These are phyloP conservation scores for Scartelaos histophorus DNA, from an alignment of 2,113 vertebrate species.

Conservation along the genomic window DNA sequence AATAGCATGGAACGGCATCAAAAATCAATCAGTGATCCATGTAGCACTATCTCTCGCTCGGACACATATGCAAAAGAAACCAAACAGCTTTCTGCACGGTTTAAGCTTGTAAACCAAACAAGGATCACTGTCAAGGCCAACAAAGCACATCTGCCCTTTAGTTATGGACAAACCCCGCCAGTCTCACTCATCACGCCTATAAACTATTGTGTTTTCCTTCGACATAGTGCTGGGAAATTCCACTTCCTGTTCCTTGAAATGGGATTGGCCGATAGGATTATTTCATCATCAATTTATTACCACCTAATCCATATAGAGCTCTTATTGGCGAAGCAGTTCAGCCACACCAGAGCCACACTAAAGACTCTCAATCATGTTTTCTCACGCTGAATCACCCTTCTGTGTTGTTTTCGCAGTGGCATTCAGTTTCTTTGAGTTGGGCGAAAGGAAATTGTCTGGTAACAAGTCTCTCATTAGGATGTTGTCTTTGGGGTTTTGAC, in stretches of 20 bases:
- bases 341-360: slow-evolving; percentile 42
- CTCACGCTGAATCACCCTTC: slow-evolving; percentile 27
- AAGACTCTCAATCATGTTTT: slow-evolving; percentile 44
- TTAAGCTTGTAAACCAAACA: slow-evolving; percentile 43
- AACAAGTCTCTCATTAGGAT: slow-evolving; percentile 43
- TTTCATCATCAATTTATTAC: slow-evolving; percentile 66
- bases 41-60: not conserved
- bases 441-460: slow-evolving; percentile 16
- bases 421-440: slow-evolving; percentile 33
- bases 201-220: slow-evolving; percentile 56
- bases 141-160: slow-evolving; percentile 36
- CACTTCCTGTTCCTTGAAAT: slow-evolving; percentile 51
- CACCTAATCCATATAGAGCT: slow-evolving; percentile 62
- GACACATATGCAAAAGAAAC: not conserved
- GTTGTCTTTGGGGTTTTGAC: slow-evolving; percentile 45
- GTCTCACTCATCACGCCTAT: slow-evolving; percentile 46
- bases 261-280: slow-evolving; percentile 60
- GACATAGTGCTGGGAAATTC: slow-evolving; percentile 60
- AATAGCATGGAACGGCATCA: slow-evolving; percentile 6
- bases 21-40: slow-evolving; percentile 5
- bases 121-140: slow-evolving; percentile 26
- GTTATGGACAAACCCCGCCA: slow-evolving; percentile 36
- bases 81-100: slow-evolving; percentile 32
- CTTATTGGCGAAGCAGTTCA: slow-evolving; percentile 32
- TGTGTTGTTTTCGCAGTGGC: slow-evolving; percentile 25